Percentiles rank a stretch among this genome's conserved stretches.
Conservation (phyloP, 2,888 invertebrate species). For the Ernsta delagoae region DNA sequence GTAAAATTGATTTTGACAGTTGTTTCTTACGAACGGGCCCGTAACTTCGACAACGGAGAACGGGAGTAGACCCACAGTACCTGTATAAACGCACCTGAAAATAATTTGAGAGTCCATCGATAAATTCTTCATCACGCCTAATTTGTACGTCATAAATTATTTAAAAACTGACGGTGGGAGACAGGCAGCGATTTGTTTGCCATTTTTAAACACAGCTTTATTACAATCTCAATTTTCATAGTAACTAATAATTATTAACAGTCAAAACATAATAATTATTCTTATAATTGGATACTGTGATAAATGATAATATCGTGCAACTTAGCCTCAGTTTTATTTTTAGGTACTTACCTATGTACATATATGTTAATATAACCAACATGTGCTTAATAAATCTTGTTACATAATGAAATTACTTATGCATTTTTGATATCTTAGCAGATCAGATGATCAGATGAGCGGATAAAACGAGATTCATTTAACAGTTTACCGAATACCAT, state of each 20-base stretch:
- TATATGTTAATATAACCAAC: too few relatives aligned
- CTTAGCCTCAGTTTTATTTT: too few relatives aligned
- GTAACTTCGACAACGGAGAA: too few relatives aligned
- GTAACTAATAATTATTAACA: not conserved
- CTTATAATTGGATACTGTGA: too few relatives aligned
- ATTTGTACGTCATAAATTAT: slow-evolving; percentile 3
- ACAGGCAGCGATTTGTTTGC: slow-evolving; percentile 2
- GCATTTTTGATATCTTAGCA: too few relatives aligned
- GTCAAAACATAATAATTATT: not conserved
- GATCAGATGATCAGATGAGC: too few relatives aligned
- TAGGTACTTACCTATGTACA: too few relatives aligned
- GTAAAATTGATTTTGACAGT: too few relatives aligned
- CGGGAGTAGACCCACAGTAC: too few relatives aligned
- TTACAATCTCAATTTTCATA: not conserved
- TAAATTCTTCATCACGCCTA: not conserved
- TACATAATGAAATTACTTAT: too few relatives aligned
- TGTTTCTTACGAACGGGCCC: too few relatives aligned
- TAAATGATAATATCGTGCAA: not conserved
- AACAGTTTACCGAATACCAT: slow-evolving; percentile 11
- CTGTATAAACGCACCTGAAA: not conserved
- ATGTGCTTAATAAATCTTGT: too few relatives aligned
- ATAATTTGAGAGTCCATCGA: not conserved
- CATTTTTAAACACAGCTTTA: slow-evolving; percentile 2
- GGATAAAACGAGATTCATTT: not conserved
- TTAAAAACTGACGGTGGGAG: not conserved